phyloP scores from a whole-genome alignment of 2,888 invertebrate genomes.

The Ophonus ardosiacus region DNA sequence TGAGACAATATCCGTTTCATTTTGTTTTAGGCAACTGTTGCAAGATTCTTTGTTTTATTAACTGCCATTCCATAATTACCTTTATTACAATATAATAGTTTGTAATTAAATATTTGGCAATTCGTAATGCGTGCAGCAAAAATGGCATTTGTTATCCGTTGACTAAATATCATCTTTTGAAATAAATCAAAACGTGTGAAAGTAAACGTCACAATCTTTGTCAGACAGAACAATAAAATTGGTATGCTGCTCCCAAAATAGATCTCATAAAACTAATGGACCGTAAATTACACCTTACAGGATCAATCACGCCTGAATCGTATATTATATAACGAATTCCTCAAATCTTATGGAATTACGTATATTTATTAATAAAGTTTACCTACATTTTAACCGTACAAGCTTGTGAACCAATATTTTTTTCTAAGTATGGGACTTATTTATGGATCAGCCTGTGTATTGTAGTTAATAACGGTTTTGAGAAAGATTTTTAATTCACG shows the following conservation, averaged over 20 bases:
- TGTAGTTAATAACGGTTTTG: no score
- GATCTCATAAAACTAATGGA: not conserved
- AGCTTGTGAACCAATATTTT: no score
- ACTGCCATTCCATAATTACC: not conserved
- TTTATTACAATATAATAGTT: constrained; percentile 4
- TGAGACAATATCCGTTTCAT: not conserved
- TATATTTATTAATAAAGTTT: no score
- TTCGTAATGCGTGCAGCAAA: not conserved
- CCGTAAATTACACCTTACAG: not conserved
- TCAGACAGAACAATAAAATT: not conserved
- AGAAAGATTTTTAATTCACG: no score
- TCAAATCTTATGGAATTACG: not conserved
- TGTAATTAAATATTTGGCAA: constrained; percentile 15
- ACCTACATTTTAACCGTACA: no score
- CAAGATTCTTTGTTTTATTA: constrained; percentile 8
- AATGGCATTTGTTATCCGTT: not conserved
- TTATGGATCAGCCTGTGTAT: no score
- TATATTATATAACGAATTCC: not conserved
- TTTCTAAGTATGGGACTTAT: no score
- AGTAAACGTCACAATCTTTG: not conserved
- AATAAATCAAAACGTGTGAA: not conserved
- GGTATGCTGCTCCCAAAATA: not conserved
- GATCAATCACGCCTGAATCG: not conserved
- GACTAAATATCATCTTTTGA: not conserved
- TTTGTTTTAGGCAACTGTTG: not conserved